These are phyloP conservation scores for Festucalex cinctus DNA, from an alignment of 2,113 vertebrate genomes.

Conservation along the genomic window DNA sequence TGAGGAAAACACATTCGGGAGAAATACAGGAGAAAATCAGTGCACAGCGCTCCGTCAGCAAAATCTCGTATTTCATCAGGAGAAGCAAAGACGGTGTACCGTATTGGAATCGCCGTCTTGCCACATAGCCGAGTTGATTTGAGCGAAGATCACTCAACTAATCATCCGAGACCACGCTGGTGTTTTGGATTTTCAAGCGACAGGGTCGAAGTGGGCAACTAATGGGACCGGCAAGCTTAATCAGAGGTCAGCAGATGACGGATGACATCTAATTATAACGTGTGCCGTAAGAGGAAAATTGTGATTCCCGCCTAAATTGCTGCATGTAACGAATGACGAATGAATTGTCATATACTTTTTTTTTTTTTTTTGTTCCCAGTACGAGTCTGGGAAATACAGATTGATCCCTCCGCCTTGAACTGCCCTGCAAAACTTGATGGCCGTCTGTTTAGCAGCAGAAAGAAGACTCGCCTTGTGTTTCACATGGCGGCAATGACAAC, in stretches of 20 bases:
- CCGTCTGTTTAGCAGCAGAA: slow-evolving; percentile 65
- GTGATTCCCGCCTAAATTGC: slow-evolving; percentile 27
- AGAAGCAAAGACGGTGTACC: slow-evolving; percentile 36
- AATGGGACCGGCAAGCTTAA: slow-evolving; percentile 53
- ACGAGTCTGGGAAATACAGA: slow-evolving; percentile 46
- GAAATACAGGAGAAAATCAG: slow-evolving; percentile 45
- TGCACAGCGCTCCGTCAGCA: slow-evolving; percentile 30
- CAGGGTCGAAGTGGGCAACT: slow-evolving; percentile 51
- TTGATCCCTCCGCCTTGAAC: slow-evolving; percentile 4
- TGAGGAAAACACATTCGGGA: slow-evolving; percentile 47
- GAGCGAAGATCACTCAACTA: slow-evolving; percentile 16
- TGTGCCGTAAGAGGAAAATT: slow-evolving; percentile 58
- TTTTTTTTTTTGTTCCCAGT: too few species aligned
- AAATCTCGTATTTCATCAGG: slow-evolving; percentile 55
- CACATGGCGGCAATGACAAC: slow-evolving; percentile 39
- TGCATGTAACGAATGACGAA: slow-evolving; percentile 55
- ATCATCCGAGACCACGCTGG: slow-evolving; percentile 45
- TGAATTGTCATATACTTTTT: slow-evolving; percentile 54
- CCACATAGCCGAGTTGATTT: slow-evolving; percentile 34
- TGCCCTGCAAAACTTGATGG: slow-evolving; percentile 31
- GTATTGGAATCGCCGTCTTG: slow-evolving; percentile 49
- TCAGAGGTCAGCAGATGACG: slow-evolving; percentile 63
- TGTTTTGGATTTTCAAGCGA: slow-evolving; percentile 61
- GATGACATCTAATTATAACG: slow-evolving; percentile 65
- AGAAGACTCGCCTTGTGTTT: slow-evolving; percentile 9